These are phyloP conservation scores for Nothocercus julius DNA, from an alignment of 2,113 vertebrate species.

Conservation along the genomic window DNA sequence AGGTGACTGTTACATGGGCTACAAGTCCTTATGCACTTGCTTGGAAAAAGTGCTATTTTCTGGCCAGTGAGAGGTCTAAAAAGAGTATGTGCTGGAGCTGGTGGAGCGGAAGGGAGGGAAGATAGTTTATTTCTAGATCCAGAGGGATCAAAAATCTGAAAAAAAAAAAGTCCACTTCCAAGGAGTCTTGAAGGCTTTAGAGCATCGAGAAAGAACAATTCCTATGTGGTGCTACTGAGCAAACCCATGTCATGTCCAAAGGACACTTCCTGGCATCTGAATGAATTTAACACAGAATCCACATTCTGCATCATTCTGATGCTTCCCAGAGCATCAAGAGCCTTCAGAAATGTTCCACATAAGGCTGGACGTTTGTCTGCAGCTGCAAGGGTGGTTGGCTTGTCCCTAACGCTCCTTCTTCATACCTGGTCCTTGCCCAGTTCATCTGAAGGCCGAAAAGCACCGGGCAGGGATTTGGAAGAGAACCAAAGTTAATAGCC, in stretches of 20 bases:
- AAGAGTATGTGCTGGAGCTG: not conserved
- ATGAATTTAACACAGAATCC: not conserved
- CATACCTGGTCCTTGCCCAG: not conserved
- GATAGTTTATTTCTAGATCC: not conserved
- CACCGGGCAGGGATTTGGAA: not conserved
- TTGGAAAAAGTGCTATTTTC: not conserved
- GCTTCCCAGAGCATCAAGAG: not conserved
- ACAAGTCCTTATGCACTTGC: not conserved
- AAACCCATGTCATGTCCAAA: rapidly evolving
- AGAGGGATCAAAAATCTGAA: not conserved
- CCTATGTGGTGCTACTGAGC: not conserved
- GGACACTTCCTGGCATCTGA: not conserved
- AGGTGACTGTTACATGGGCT: not conserved
- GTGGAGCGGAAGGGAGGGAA: rapidly evolving
- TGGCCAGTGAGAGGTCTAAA: not conserved
- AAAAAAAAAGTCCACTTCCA: not conserved
- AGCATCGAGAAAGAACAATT: not conserved
- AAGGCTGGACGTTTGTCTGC: not conserved
- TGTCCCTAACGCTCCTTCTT: not conserved
- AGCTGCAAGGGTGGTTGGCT: not conserved
- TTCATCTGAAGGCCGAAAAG: not conserved
- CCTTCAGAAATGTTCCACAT: not conserved
- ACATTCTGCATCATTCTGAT: no score
- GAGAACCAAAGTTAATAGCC: not conserved
- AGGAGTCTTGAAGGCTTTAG: not conserved